A percentile compares a stretch with the other conserved stretches of the same genome.
phyloP scores from a whole-genome alignment of 1,140 invertebrate genomes.

The Mercenaria mercenaria region DNA sequence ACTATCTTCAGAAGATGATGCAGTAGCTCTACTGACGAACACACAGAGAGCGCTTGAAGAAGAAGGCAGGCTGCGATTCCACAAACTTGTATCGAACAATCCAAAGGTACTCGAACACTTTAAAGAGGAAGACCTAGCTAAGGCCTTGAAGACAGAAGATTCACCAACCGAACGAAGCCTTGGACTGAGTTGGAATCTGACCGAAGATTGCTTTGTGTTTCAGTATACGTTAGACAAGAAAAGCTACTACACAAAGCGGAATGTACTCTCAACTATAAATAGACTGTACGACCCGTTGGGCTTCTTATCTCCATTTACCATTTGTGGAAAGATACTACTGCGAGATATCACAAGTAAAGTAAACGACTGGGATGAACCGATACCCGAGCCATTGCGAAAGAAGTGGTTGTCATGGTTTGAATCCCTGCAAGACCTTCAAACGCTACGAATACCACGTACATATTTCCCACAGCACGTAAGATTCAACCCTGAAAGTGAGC shows the following conservation, averaged over 20 bases:
- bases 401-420: neutral
- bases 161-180: conserved; percentile 36
- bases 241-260: conserved; percentile 46
- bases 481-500: neutral
- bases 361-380: conserved; percentile 6
- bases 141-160: conserved; percentile 20
- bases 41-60: conserved; percentile 26
- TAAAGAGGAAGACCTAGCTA: conserved; percentile 31
- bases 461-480: conserved; percentile 25
- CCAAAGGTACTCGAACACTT: conserved; percentile 17
- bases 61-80: conserved; percentile 35
- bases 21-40: conserved; percentile 41
- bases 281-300: neutral
- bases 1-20: conserved; percentile 23
- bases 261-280: conserved; percentile 65
- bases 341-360: neutral
- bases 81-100: conserved; percentile 55
- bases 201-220: conserved; percentile 33
- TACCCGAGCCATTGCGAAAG: neutral
- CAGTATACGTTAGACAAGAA: neutral
- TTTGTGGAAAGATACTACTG: neutral
- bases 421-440: neutral
- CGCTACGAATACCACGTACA: conserved; percentile 23
- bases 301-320: neutral
- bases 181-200: conserved; percentile 24